A percentile compares a stretch with the other conserved stretches of the same genome.
These are phyloP conservation scores for Papilio demoleus DNA, from an alignment of 2,888 invertebrate species.

Conservation along the genomic window DNA sequence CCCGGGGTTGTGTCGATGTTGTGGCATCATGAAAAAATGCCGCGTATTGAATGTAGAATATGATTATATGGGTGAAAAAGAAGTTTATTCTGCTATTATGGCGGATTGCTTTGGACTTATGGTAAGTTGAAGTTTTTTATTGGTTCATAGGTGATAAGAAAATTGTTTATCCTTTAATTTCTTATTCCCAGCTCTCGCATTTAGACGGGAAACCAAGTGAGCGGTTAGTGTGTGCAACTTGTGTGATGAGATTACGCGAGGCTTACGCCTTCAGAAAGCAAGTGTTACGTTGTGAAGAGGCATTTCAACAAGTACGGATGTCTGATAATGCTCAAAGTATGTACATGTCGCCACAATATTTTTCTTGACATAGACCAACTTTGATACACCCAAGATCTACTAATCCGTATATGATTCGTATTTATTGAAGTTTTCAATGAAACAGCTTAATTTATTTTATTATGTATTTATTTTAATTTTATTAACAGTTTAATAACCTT, in stretches of 20 bases:
- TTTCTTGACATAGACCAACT: too few species aligned
- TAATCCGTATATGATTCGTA: too few species aligned
- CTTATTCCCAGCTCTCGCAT: constrained; percentile 65
- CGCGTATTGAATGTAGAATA: constrained; percentile 72
- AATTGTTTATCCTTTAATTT: too few species aligned
- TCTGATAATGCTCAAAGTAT: constrained; percentile 44
- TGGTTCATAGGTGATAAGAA: too few species aligned
- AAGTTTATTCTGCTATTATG: constrained; percentile 74
- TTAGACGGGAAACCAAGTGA: constrained; percentile 64
- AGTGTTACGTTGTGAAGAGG: constrained; percentile 71
- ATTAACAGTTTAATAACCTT: too few species aligned
- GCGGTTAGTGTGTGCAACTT: constrained; percentile 69
- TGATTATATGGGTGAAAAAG: constrained; percentile 67
- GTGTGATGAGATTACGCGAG: constrained; percentile 67
- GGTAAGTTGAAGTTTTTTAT: constrained; percentile 54
- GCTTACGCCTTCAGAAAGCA: constrained; percentile 64
- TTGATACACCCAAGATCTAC: too few species aligned
- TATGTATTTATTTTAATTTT: too few species aligned
- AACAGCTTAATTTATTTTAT: too few species aligned
- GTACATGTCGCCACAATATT: too few species aligned
- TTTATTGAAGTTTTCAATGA: too few species aligned
- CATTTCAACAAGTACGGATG: constrained; percentile 60
- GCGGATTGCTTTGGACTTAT: constrained; percentile 75
- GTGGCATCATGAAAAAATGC: constrained; percentile 72
- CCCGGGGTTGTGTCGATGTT: constrained; percentile 72